phyloP scores from a whole-genome alignment of 2,113 vertebrate species.

The Prietella phreatophila region DNA sequence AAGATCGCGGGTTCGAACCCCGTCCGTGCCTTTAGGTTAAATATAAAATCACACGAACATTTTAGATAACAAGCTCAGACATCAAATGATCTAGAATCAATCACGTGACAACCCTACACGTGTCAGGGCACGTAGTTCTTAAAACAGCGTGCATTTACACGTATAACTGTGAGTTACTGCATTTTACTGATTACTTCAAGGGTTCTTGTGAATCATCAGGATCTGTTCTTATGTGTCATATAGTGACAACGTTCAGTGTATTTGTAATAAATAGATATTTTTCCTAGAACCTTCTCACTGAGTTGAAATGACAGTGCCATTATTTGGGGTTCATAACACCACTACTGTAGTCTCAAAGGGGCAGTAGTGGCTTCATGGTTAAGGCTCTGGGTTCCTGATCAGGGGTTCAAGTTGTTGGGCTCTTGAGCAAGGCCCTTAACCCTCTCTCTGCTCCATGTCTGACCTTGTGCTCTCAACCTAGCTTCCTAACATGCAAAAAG shows the following conservation, averaged over 20 bases:
- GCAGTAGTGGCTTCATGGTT: too few relatives aligned
- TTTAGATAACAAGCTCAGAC: background rate
- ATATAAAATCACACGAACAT: fast-evolving
- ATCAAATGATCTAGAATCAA: background rate
- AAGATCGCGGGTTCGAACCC: constrained; percentile 80
- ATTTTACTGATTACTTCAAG: background rate
- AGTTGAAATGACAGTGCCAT: background rate
- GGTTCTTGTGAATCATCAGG: background rate
- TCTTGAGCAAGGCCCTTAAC: too few relatives aligned
- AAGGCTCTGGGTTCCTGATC: too few relatives aligned
- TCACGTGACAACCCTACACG: background rate
- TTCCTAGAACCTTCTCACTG: background rate
- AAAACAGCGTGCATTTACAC: background rate
- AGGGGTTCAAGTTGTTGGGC: too few relatives aligned
- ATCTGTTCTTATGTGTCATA: background rate
- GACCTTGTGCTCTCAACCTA: too few relatives aligned
- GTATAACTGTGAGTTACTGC: background rate
- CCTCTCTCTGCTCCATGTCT: too few relatives aligned
- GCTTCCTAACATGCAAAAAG: too few relatives aligned
- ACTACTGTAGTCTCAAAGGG: too few relatives aligned
- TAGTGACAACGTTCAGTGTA: background rate
- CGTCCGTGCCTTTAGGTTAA: constrained; percentile 65
- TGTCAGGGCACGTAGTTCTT: background rate
- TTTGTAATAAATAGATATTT: background rate
- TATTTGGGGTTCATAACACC: background rate